phyloP scores from a whole-genome alignment of 2,888 invertebrate genomes.

The Cybosia mesomella region DNA sequence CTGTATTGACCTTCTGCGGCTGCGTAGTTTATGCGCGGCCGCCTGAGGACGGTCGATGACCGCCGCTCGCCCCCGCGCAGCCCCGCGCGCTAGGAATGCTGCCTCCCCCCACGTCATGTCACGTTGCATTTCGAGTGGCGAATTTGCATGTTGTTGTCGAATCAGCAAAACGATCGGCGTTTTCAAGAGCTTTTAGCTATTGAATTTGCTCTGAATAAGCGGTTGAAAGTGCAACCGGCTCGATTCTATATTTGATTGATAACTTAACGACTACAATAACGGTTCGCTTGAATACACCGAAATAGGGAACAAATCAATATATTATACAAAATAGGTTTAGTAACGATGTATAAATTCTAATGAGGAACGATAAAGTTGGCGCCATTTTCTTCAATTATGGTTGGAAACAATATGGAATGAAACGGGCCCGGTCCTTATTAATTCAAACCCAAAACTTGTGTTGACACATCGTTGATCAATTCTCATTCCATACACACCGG shows the following conservation, averaged over 20 bases:
- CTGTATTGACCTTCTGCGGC: conserved; percentile 84
- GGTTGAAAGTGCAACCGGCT: conserved; percentile 54
- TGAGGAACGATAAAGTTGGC: conserved; percentile 11
- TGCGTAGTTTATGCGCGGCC: conserved; percentile 83
- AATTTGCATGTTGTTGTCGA: conserved; percentile 76
- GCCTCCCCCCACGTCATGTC: conserved; percentile 69
- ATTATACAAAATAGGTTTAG: neutral
- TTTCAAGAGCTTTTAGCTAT: conserved; percentile 46
- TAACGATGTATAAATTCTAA: conserved; percentile 7
- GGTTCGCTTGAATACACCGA: neutral
- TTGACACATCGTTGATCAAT: conserved; percentile 44
- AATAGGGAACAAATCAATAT: neutral
- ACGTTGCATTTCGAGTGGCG: conserved; percentile 81
- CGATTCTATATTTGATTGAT: conserved; percentile 54
- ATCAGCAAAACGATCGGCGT: conserved; percentile 59
- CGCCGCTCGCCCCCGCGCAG: conserved; percentile 66
- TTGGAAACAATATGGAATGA: conserved; percentile 15
- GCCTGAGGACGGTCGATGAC: conserved; percentile 86
- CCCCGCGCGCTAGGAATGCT: conserved; percentile 77
- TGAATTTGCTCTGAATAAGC: conserved; percentile 64
- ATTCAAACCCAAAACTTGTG: conserved; percentile 41
- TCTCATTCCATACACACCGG: conserved; percentile 58
- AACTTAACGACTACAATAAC: neutral
- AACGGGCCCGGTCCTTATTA: conserved; percentile 31
- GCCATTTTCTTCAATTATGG: conserved; percentile 19